Conservation (phyloP, 2,797 vertebrate genomes). For the Pitangus sulphuratus region DNA sequence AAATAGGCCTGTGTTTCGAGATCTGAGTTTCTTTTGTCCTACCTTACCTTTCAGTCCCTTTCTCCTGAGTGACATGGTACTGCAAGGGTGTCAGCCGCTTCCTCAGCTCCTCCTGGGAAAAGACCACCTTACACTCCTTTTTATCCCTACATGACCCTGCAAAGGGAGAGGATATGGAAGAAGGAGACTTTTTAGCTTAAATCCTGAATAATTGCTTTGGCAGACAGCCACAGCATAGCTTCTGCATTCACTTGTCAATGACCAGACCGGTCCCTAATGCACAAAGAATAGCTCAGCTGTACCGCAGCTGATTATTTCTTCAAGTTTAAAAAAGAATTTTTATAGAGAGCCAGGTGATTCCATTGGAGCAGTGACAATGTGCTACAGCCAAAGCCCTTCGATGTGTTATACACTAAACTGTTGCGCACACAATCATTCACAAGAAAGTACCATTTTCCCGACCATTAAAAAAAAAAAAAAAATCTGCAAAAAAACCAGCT, state of each 20-base stretch:
- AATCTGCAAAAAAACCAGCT: neutral
- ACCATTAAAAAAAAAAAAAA: neutral
- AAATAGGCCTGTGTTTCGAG: neutral
- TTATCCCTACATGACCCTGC: slow-evolving; percentile 89
- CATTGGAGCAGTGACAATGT: slow-evolving; percentile 64
- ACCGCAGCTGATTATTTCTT: slow-evolving; percentile 69
- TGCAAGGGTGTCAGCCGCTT: slow-evolving; percentile 91
- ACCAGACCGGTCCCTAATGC: slow-evolving; percentile 69
- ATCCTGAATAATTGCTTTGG: slow-evolving; percentile 76
- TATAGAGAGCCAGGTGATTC: slow-evolving; percentile 63
- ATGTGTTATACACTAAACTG: slow-evolving; percentile 9
- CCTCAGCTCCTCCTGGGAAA: slow-evolving; percentile 90
- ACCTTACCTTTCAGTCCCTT: slow-evolving; percentile 92
- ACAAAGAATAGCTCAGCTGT: slow-evolving; percentile 68
- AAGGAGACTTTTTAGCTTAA: slow-evolving; percentile 73
- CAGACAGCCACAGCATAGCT: slow-evolving; percentile 67
- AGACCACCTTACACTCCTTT: slow-evolving; percentile 90
- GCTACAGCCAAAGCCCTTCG: slow-evolving; percentile 74
- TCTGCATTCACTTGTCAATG: slow-evolving; percentile 75
- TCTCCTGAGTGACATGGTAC: slow-evolving; percentile 96
- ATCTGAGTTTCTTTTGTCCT: neutral
- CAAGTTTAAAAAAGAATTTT: slow-evolving; percentile 57
- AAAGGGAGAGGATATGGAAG: slow-evolving; percentile 74
- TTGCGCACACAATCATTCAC: neutral
- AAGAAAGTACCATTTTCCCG: neutral